Evolutionary conservation across 2,888 invertebrate genomes (phyloP), one percentile per base, ranked within the genome.

Genomic region (Mellilla xanthometata): DNA sequence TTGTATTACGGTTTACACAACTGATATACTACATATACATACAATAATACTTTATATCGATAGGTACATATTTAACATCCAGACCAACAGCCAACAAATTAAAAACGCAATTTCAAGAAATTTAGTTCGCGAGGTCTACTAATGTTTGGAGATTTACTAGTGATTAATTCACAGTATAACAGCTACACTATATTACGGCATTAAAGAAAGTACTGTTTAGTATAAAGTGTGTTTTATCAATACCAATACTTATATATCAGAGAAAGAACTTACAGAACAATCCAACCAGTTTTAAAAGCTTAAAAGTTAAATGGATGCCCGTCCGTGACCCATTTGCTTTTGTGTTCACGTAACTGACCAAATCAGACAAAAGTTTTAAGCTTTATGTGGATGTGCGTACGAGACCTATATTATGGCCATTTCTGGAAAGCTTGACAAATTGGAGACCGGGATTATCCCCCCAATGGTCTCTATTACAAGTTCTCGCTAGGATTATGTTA

Each of bases 401-500:
- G 28, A 49, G 60, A 52, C 62, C 46, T 55, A 58, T 49, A 56
- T 63, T 50, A 56, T 45, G 58, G 52, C 60, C 58, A 52, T 62
- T 56, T 42, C 49, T 34, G 52, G 56, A 55, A 59, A 70, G 72
- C 74, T 68, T 76, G 79, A 83, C 76, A 81, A 83, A 83, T 83
- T 76, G 79, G 66, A 65, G 63, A 60, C 57, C 57, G 51, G 74
- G 81, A 81, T 82, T 76, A 81, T 76, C 76, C 75, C 54, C 49
- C 47, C 56, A 64, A 62, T 61, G 65, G 53, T 58, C 59, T 67
- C 54, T 63, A 72, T 68, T 71, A 68, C 65, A 60, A 61, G 57
- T 58, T 61, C 49, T 57, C 48, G 30, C 40, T 39, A 55, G 52
- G 57, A 60, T 61, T 59, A 62, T 49, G 52, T 54, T 11, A 46